Conservation (phyloP, 2,888 invertebrate genomes). For the Laspeyria flexula region DNA sequence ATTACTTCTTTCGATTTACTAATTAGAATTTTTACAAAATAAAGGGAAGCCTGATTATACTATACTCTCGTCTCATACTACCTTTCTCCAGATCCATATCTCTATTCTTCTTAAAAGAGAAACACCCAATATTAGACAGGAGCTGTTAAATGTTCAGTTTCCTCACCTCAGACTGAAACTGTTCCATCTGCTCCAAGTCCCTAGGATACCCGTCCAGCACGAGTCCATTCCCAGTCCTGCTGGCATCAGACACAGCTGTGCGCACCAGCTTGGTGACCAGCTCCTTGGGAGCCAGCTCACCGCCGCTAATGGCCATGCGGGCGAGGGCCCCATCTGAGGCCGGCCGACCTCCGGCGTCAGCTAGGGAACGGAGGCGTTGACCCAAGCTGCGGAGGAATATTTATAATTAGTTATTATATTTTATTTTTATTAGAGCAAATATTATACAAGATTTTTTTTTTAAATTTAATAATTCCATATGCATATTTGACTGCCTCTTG, state of each 20-base stretch:
- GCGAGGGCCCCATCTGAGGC: slow-evolving; percentile 88
- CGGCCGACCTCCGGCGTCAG: slow-evolving; percentile 88
- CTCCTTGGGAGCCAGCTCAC: slow-evolving; percentile 93
- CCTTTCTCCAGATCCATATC: too few relatives aligned
- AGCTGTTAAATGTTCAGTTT: too few relatives aligned
- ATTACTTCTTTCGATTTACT: too few relatives aligned
- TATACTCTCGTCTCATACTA: too few relatives aligned
- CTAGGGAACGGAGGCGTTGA: slow-evolving; percentile 90
- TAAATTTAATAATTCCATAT: too few relatives aligned
- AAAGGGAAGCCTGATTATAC: too few relatives aligned
- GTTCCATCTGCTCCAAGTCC: slow-evolving; percentile 94
- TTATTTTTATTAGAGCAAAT: too few relatives aligned
- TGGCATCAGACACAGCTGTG: slow-evolving; percentile 86
- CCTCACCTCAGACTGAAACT: slow-evolving; percentile 95
- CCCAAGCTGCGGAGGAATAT: slow-evolving; percentile 91
- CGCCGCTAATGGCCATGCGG: slow-evolving; percentile 89
- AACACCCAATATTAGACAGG: too few relatives aligned
- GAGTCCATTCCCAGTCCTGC: slow-evolving; percentile 89
- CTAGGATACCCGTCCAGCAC: slow-evolving; percentile 98
- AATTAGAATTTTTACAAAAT: too few relatives aligned
- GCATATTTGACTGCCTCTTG: too few relatives aligned
- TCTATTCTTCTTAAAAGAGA: too few relatives aligned
- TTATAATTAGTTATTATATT: slow-evolving; percentile 43
- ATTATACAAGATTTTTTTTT: too few relatives aligned
- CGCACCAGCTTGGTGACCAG: slow-evolving; percentile 92